A percentile compares a stretch with the other conserved stretches of the same genome.
Conservation (phyloP, 2,113 vertebrate species). For the Zosterops lateralis region DNA sequence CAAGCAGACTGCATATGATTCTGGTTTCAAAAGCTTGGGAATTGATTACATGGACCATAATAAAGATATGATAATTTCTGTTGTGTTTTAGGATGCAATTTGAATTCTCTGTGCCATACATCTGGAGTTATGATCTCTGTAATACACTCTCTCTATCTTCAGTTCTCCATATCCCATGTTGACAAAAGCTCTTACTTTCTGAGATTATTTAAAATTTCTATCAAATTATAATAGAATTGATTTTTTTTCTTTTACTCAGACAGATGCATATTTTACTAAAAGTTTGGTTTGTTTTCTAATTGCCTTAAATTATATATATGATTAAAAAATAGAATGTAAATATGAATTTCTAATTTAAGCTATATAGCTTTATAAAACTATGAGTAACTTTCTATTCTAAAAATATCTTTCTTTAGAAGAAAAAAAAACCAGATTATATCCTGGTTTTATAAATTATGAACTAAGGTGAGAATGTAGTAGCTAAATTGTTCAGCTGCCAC, state of each 20-base stretch:
- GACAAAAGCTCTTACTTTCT: neutral
- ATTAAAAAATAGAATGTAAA: neutral
- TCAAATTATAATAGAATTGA: neutral
- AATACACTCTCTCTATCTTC: neutral
- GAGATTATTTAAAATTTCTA: neutral
- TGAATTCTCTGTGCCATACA: neutral
- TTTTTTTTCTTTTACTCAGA: neutral
- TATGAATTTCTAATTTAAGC: neutral
- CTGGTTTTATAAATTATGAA: neutral
- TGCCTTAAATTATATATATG: neutral
- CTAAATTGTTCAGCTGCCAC: neutral
- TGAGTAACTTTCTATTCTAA: neutral
- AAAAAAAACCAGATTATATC: fast-evolving
- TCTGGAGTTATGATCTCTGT: neutral
- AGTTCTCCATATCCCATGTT: neutral
- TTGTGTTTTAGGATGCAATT: neutral
- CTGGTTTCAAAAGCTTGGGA: neutral
- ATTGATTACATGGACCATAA: neutral
- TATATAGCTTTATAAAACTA: neutral
- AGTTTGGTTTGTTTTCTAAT: neutral
- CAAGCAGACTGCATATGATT: neutral
- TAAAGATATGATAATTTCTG: neutral
- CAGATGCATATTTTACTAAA: neutral
- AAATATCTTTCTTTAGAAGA: neutral
- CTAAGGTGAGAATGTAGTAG: neutral